Evolutionary conservation across 2,797 vertebrate species (phyloP), one percentile per base, ranked within the genome.

Genomic region (Helarctos malayanus): DNA sequence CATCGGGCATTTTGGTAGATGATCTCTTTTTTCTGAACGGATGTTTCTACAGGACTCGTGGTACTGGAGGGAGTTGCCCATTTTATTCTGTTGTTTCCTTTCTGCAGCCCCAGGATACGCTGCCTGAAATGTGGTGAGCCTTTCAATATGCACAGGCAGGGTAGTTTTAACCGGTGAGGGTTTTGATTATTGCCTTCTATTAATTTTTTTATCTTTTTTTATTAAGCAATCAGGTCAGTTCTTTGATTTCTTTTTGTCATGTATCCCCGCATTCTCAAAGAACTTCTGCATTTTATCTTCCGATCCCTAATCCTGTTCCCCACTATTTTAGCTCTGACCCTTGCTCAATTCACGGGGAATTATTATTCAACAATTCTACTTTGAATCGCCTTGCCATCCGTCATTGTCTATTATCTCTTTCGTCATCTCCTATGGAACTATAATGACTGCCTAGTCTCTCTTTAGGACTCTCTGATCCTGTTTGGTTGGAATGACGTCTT

Each of bases 11-110:
- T 93, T 63, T 57, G 56, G 47, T 63, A 59, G 47, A 35, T 54
- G 8, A 10, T 59, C 1, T 81, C 16, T 25, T 84, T 85, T 71
- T 38, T 13, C 41, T 57, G 3, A 2, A 11, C 14, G 15, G 25
- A n/a, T 63, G 29, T 54, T 91, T 73, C 68, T 54, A 80, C 47
- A 25, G 19, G n/a, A 23, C 59, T 49, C 81, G 29, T 61, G 47
- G 12, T 68, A 47, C 80, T 25, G 19, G 10, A 75, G 49, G 11
- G 38, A 12, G 15, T 16, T 38, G 19, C 9, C 75, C 27, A 7
- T 65, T 92, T 89, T 13, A 65, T 38, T 35, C 78, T 52, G 45
- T 81, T 65, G 1, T 76, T 95, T 93, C 81, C 16, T 68, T 54
- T 87, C 76, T 49, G 68, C 21, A 59, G n/a, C 54, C 47, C 92